phyloP scores from a whole-genome alignment of 2,113 vertebrate genomes.

The Nycticryphes semicollaris region DNA sequence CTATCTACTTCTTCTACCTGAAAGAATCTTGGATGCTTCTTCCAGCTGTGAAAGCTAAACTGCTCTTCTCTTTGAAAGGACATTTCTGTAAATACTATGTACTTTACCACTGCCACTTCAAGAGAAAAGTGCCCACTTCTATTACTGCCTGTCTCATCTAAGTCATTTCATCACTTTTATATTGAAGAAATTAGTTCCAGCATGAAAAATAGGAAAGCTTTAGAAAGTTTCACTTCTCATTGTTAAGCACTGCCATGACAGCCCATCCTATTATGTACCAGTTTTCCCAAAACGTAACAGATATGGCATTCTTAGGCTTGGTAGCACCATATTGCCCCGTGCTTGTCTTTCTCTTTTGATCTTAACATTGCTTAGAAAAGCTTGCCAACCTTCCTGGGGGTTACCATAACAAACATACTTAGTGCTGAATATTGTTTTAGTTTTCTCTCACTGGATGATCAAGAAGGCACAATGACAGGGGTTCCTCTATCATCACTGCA shows the following conservation, averaged over 20 bases:
- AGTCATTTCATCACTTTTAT: not conserved
- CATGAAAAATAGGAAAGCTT: not conserved
- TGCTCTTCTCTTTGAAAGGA: not conserved
- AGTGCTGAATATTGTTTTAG: not conserved
- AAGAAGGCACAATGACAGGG: not conserved
- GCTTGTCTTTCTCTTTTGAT: not conserved
- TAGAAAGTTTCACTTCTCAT: not conserved
- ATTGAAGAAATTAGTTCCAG: not conserved
- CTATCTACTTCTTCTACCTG: not conserved
- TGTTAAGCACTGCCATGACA: not conserved
- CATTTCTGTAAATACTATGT: not conserved
- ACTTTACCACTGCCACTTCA: not conserved
- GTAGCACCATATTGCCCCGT: not conserved
- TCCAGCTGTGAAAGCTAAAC: not conserved
- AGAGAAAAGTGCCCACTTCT: not conserved
- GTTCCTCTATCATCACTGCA: not conserved
- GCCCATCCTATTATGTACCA: too few species aligned
- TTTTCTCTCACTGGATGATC: not conserved
- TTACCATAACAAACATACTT: not conserved
- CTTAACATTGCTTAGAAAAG: not conserved
- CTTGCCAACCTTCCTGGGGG: not conserved
- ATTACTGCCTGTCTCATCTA: not conserved
- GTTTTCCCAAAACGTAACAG: not conserved
- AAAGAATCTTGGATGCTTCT: not conserved
- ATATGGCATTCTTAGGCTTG: not conserved